phyloP scores from a whole-genome alignment of 2,888 invertebrate species.

The Physocephala rufipes region DNA sequence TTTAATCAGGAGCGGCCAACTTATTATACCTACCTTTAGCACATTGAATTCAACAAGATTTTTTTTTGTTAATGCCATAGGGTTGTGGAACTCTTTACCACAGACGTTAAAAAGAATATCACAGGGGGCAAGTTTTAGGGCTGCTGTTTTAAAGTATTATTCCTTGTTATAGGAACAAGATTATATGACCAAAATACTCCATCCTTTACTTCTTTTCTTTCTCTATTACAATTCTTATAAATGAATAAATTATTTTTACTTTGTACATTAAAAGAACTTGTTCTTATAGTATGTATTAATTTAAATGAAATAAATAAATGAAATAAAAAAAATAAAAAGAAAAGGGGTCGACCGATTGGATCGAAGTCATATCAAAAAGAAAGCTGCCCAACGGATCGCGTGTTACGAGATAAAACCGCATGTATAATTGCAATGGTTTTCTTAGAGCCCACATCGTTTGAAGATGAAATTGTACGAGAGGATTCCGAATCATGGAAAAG shows the following conservation, averaged over 20 bases:
- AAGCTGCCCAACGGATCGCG: constrained; percentile 19
- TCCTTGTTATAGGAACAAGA: neutral
- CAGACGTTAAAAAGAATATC: neutral
- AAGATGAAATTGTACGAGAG: constrained; percentile 32
- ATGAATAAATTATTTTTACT: neutral
- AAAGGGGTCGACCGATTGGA: neutral
- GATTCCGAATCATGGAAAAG: constrained; percentile 70
- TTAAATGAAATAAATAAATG: too few relatives aligned
- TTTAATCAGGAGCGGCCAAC: too few relatives aligned
- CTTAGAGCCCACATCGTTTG: constrained; percentile 31
- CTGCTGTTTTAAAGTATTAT: neutral
- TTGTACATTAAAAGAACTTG: constrained; percentile 10
- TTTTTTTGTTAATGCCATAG: neutral
- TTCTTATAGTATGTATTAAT: constrained; percentile 12
- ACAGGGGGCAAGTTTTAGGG: neutral
- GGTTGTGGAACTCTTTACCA: neutral
- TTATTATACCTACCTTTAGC: neutral
- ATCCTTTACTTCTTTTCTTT: neutral
- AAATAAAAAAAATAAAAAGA: too few relatives aligned
- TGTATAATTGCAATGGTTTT: neutral
- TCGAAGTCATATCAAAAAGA: constrained; percentile 6
- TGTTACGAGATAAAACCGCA: constrained; percentile 2
- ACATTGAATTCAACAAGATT: neutral
- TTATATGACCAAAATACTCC: neutral
- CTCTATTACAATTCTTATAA: neutral